Base-by-base conservation (phyloP, 1,140 invertebrate species). In the Vollenhovia emeryi region DNA sequence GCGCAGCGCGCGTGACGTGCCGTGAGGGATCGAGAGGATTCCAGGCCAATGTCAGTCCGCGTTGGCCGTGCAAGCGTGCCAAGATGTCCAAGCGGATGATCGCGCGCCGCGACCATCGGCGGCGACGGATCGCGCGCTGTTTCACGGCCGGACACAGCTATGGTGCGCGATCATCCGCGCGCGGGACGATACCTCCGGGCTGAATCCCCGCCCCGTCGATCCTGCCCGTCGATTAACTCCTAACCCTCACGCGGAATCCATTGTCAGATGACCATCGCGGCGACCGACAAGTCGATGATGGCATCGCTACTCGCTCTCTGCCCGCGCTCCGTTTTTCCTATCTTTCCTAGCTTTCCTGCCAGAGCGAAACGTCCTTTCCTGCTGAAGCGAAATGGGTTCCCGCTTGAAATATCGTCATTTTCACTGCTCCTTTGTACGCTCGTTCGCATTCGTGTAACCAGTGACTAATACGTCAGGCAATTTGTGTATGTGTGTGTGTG, bases 41-140 rank as follows among this genome's bases (percentile, higher is more conserved):
- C 68, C 86, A 91, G 73, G 52, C 90, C 86, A 90, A 90, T 86
- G 88, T 91, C 86, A 89, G 33, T 90, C 57, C 40, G 69, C 59
- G 21, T 66, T 45, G 57, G 57, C 36, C 30, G 60, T 62, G 64
- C 59, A n/a, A n/a, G 40, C 71, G 78, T 87, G 73, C 82, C 85
- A 92, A 90, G 91, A 87, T 89, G 76, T 89, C 89, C 62, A 87
- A 71, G 78, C 45, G 71, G 43, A n/a, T 55, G 30, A 43, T 43
- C 80, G 64, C 30, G 21, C 75, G 57, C 64, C 30, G 21, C 75
- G 57, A 7, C 84, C n/a, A 52, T 27, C 55, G 60, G 3, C 30
- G 71, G 15, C 40, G 45, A 8, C 27, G 24, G 27, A 15, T 45
- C 21, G 2, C 5, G 1, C 21, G 8, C 5, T 11, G 36, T 66